Evolutionary conservation across 2,797 vertebrate species (phyloP).

Genomic region (Acanthurus lineatus): DNA sequence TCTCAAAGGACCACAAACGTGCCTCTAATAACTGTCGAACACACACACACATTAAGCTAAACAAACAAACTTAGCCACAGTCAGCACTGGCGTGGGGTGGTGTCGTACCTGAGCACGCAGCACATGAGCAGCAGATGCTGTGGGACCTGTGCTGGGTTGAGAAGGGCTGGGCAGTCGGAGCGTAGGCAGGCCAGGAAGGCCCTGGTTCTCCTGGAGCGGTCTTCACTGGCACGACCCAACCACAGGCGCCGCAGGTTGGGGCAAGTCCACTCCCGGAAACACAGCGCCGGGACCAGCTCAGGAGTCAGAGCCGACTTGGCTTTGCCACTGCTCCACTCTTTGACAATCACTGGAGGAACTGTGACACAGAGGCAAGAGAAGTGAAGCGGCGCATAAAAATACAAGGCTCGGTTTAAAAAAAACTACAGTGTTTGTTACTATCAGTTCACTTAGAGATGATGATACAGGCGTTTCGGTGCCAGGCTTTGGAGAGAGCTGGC

Average conservation of each 20-base stretch:
- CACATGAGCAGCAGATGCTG: slow-evolving; percentile 96
- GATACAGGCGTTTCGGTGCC: too few relatives aligned
- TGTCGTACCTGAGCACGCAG: slow-evolving; percentile 91
- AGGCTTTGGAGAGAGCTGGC: too few relatives aligned
- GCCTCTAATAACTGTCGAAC: not conserved
- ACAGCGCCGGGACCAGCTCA: slow-evolving; percentile 92
- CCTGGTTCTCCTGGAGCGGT: slow-evolving; percentile 92
- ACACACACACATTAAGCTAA: too few relatives aligned
- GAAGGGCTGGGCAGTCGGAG: slow-evolving; percentile 93
- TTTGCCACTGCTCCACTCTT: slow-evolving; percentile 95
- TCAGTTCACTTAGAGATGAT: too few relatives aligned
- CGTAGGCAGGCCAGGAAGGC: slow-evolving; percentile 95
- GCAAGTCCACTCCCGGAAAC: slow-evolving; percentile 95
- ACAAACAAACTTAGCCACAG: too few relatives aligned
- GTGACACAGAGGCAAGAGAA: slow-evolving; percentile 19
- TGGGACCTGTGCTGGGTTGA: slow-evolving; percentile 93
- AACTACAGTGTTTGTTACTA: too few relatives aligned
- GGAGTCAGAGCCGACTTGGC: slow-evolving; percentile 94
- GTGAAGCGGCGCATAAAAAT: not conserved
- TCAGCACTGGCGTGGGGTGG: too few relatives aligned
- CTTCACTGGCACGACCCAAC: slow-evolving; percentile 93
- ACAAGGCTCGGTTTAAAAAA: not conserved
- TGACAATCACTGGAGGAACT: slow-evolving; percentile 94
- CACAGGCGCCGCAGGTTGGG: slow-evolving; percentile 93
- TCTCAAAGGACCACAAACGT: not conserved